A percentile compares a stretch with the other conserved stretches of the same genome.
phyloP scores from a whole-genome alignment of 2,888 invertebrate species.

The Rhagonycha lutea region DNA sequence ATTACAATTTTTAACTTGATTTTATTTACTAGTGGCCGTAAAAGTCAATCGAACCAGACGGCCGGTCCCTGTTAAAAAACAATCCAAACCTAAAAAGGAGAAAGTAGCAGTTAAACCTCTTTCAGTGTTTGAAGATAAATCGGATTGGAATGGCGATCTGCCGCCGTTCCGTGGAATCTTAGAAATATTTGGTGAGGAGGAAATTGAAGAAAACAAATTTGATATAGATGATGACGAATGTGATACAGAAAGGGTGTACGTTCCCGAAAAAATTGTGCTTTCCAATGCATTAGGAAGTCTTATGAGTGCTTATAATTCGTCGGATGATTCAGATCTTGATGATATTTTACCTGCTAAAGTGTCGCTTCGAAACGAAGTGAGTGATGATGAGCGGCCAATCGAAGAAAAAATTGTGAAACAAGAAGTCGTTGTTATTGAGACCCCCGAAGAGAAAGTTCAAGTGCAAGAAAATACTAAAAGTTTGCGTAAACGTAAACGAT shows the following conservation, averaged over 20 bases:
- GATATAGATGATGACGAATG: constrained; percentile 51
- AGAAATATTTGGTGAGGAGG: constrained; percentile 37
- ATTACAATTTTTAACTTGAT: neutral
- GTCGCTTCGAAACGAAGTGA: neutral
- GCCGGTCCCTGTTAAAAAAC: neutral
- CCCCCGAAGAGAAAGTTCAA: constrained; percentile 35
- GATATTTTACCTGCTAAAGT: constrained; percentile 14
- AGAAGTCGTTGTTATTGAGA: constrained; percentile 25
- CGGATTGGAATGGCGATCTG: constrained; percentile 51
- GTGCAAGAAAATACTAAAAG: neutral
- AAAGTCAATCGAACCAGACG: neutral
- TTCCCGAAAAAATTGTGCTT: constrained; percentile 39
- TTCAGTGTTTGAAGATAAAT: constrained; percentile 48
- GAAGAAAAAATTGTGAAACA: constrained; percentile 50
- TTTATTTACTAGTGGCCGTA: constrained; percentile 12
- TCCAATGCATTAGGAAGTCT: constrained; percentile 63
- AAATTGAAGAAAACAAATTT: constrained; percentile 34
- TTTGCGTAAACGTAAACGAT: constrained; percentile 22
- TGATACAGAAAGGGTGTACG: constrained; percentile 24
- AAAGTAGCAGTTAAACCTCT: constrained; percentile 13
- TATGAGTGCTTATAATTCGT: constrained; percentile 62
- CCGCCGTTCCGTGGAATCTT: constrained; percentile 51
- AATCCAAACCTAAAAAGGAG: neutral
- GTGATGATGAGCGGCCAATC: constrained; percentile 59
- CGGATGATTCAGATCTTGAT: constrained; percentile 55